phyloP scores from a whole-genome alignment of 2,113 vertebrate genomes.

The Neolamprologus brichardi region DNA sequence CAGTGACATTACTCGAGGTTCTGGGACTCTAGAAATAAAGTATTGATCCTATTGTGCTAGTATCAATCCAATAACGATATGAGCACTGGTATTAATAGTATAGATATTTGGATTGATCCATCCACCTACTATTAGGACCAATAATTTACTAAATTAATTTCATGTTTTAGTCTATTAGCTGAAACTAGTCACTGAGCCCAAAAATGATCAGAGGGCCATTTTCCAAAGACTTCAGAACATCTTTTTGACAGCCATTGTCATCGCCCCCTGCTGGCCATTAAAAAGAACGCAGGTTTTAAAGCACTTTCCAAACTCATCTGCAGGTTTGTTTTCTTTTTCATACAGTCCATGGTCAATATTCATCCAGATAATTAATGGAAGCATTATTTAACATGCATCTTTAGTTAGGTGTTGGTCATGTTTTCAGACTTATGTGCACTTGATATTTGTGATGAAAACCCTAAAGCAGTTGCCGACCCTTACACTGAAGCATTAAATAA shows the following conservation, averaged over 20 bases:
- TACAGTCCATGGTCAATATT: background rate
- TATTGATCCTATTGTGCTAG: background rate
- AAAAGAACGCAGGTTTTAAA: background rate
- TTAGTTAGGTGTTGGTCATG: background rate
- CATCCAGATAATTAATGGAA: background rate
- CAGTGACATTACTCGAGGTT: background rate
- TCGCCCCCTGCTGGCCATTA: background rate
- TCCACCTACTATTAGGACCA: background rate
- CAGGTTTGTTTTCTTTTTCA: background rate
- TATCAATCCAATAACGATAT: background rate
- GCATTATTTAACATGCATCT: background rate
- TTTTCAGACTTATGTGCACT: background rate
- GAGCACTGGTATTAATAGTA: background rate
- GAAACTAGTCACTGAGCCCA: background rate
- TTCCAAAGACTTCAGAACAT: background rate
- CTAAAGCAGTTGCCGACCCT: background rate
- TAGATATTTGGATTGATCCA: background rate
- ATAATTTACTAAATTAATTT: background rate
- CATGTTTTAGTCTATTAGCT: background rate
- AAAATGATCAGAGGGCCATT: background rate
- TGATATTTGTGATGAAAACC: background rate
- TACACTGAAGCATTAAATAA: background rate
- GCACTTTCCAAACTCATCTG: background rate
- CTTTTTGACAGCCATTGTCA: background rate
- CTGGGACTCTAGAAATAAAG: background rate